These are phyloP conservation scores for Andrena marginata DNA, from an alignment of 2,888 invertebrate genomes.

Conservation along the genomic window DNA sequence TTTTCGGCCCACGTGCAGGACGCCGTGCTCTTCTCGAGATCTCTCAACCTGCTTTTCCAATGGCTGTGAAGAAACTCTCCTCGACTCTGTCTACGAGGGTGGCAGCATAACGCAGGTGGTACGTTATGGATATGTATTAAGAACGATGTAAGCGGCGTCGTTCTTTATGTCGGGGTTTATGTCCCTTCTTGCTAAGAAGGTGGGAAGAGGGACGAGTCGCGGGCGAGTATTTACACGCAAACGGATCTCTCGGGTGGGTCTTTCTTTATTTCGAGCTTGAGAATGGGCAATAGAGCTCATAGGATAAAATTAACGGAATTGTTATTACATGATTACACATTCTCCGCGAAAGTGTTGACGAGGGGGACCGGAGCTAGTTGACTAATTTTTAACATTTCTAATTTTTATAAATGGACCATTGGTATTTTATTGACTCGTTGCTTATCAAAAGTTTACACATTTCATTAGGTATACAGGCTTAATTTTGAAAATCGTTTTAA, in stretches of 20 bases:
- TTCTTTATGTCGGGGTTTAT: constrained; percentile 27
- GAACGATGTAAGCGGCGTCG: constrained; percentile 47
- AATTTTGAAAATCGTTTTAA: too few relatives aligned
- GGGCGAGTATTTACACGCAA: constrained; percentile 15
- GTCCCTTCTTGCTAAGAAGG: not conserved
- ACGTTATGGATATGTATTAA: constrained; percentile 45
- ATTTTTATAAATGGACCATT: too few relatives aligned
- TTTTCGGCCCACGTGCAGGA: constrained; percentile 36
- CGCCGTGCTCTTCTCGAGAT: constrained; percentile 27
- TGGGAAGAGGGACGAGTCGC: not conserved
- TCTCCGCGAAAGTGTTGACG: too few relatives aligned
- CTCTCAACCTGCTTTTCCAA: constrained; percentile 48
- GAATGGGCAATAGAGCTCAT: not conserved
- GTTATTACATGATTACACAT: too few relatives aligned
- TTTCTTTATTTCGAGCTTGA: constrained; percentile 4
- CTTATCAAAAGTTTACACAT: too few relatives aligned
- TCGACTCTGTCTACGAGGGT: constrained; percentile 31
- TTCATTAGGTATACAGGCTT: too few relatives aligned
- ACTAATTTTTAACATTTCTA: too few relatives aligned
- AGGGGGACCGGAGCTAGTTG: too few relatives aligned
- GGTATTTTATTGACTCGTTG: too few relatives aligned
- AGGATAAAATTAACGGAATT: constrained; percentile 13
- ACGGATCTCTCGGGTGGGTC: constrained; percentile 19
- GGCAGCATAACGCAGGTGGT: constrained; percentile 24
- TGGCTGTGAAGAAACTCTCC: constrained; percentile 39